Conservation (phyloP, 2,797 vertebrate genomes). For the Manis javanica region DNA sequence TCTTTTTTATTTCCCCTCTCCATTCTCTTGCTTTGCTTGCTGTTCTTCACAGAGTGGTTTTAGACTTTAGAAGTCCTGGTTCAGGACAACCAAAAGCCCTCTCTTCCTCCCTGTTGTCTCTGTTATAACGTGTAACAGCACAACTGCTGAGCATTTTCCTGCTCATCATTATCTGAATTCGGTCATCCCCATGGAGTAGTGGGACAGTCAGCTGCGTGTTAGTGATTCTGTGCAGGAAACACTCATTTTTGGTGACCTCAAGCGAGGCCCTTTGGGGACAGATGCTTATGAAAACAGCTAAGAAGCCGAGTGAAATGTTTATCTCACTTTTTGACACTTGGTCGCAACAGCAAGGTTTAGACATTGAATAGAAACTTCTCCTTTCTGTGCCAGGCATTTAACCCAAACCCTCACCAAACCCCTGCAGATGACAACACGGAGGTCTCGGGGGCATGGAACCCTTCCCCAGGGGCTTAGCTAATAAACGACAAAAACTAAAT, state of each 20-base stretch:
- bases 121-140: background rate
- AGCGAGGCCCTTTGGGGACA: fast-evolving
- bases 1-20: background rate
- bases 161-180: no score
- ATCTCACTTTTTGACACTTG: fast-evolving
- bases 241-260: background rate
- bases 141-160: fast-evolving
- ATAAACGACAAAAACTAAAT: background rate
- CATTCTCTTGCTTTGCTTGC: fast-evolving
- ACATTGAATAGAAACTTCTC: fast-evolving
- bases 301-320: fast-evolving
- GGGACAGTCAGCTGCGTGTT: fast-evolving
- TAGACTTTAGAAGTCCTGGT: background rate
- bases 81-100: background rate
- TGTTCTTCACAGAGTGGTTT: background rate
- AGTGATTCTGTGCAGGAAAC: background rate
- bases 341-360: fast-evolving
- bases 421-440: fast-evolving
- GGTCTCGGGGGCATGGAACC: no score
- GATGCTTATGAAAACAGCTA: background rate
- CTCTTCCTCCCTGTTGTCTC: background rate
- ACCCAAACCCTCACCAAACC: no score
- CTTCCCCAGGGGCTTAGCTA: background rate
- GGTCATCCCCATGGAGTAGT: fast-evolving
- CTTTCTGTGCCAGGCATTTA: fast-evolving